phyloP scores from a whole-genome alignment of 2,888 invertebrate genomes.

The Vannuccia rotundouncinata region DNA sequence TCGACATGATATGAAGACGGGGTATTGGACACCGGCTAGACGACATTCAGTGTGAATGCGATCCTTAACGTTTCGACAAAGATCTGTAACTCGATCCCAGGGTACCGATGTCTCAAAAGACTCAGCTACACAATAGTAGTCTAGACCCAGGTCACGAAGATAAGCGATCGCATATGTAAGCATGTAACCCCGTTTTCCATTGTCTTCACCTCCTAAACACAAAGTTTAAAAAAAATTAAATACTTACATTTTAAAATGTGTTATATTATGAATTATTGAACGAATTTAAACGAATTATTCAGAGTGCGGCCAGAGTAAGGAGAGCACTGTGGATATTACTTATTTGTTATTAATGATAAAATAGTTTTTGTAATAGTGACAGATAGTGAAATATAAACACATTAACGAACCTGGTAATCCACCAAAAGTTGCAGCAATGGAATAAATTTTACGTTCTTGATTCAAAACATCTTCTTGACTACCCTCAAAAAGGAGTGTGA shows the following conservation, averaged over 20 bases:
- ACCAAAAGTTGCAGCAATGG: constrained; percentile 68
- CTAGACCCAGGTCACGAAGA: constrained; percentile 82
- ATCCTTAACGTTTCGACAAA: constrained; percentile 83
- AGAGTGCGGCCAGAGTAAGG: too few species aligned
- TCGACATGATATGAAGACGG: constrained; percentile 57
- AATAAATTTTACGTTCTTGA: constrained; percentile 69
- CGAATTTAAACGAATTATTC: too few species aligned
- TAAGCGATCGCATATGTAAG: constrained; percentile 97
- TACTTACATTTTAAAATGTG: too few species aligned
- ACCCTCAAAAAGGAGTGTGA: constrained; percentile 85
- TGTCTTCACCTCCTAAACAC: constrained; percentile 82
- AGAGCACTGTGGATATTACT: too few species aligned
- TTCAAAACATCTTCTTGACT: constrained; percentile 64
- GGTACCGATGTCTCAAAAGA: constrained; percentile 98
- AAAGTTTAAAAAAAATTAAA: too few species aligned
- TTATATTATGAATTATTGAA: too few species aligned
- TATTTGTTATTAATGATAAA: too few species aligned
- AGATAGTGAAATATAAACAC: too few species aligned
- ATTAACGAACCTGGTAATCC: constrained; percentile 43
- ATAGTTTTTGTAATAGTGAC: too few species aligned
- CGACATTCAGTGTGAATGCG: constrained; percentile 64
- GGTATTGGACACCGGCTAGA: constrained; percentile 57
- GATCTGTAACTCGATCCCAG: constrained; percentile 75
- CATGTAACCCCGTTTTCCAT: constrained; percentile 89
- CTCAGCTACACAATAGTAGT: constrained; percentile 79